Conservation (phyloP, 2,113 vertebrate genomes). For the Lutjanus erythropterus region DNA sequence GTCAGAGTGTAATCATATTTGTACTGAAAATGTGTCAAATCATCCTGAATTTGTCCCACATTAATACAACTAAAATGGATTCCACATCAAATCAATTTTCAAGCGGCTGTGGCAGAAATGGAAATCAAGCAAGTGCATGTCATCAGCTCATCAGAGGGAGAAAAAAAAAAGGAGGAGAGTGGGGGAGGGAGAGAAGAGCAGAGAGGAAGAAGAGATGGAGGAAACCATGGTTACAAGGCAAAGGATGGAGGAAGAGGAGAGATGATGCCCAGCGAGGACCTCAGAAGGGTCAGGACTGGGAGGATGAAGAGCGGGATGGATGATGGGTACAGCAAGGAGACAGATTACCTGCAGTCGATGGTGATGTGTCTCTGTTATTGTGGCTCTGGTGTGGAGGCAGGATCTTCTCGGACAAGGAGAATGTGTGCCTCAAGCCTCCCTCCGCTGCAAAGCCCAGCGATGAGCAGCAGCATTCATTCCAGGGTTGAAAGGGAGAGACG, state of each 20-base stretch:
- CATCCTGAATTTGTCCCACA: neutral
- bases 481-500: slow-evolving; percentile 24
- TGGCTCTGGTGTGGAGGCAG: slow-evolving; percentile 29
- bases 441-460: slow-evolving; percentile 60
- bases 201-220: slow-evolving; percentile 69
- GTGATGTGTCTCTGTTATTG: slow-evolving; percentile 27
- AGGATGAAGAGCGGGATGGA: neutral
- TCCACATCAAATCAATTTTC: slow-evolving; percentile 19
- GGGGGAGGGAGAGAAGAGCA: slow-evolving; percentile 52
- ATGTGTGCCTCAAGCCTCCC: slow-evolving; percentile 48
- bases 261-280: slow-evolving; percentile 46
- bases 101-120: slow-evolving; percentile 30
- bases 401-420: slow-evolving; percentile 67
- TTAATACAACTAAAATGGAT: slow-evolving; percentile 12
- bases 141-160: slow-evolving; percentile 62
- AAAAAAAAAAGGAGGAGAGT: slow-evolving; percentile 28
- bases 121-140: slow-evolving; percentile 61
- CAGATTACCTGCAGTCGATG: slow-evolving; percentile 81
- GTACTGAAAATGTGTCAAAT: neutral
- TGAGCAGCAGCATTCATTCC: slow-evolving; percentile 74
- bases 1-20: neutral
- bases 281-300: slow-evolving; percentile 3
- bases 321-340: neutral
- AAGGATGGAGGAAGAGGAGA: slow-evolving; percentile 53
- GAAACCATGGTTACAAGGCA: slow-evolving; percentile 75